Base-by-base conservation (phyloP, 2,113 vertebrate species). In the Forbesichthys agassizii region DNA sequence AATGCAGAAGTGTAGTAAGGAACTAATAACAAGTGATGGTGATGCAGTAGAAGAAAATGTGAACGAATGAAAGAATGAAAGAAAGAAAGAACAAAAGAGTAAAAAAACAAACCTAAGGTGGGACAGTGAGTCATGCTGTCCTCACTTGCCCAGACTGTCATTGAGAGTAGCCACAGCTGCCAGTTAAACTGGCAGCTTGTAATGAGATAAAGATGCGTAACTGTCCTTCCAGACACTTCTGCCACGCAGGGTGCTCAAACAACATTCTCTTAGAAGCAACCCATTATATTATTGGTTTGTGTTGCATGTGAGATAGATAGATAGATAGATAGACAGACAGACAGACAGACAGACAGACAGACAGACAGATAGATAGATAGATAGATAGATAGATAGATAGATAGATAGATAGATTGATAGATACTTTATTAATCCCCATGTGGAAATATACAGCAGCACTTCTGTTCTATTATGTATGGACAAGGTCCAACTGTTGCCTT, bases 191-290 rank as follows among this genome's bases (percentile, higher is more conserved):
- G 36, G 70, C 74, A 53, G 55, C 59, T 48, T 64, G 55, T 69
- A 74, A 77, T 77, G 60, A 74, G 75, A 79, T 66, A 78, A 64
- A 61, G 70, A 66, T 66, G 73, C 68, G 66, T 66, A 71, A 64
- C 54, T 68, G 63, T 68, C 57, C 62, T 61, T 74, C 62, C 61
- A 3, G 0, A 2, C 9, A 74, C 48, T 61, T 20, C 20, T 1
- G 20, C 20, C 20, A 33, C 60, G 7, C 36, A 0, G 36, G 1
- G 36, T 42, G 36, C 36, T 42, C 36, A 7, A 42, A 42, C 36
- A 42, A 42, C 36, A 4, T 42, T 42, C 36, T 42, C 36, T 42
- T 42, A 42, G 36, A 4, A 42, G 36, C 36, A 42, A 42, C 3
- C 36, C 36, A 42, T 42, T 1, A 20, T 20, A 20, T 20, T 20